Conservation (phyloP, 2,797 vertebrate genomes). For the Avahi laniger region DNA sequence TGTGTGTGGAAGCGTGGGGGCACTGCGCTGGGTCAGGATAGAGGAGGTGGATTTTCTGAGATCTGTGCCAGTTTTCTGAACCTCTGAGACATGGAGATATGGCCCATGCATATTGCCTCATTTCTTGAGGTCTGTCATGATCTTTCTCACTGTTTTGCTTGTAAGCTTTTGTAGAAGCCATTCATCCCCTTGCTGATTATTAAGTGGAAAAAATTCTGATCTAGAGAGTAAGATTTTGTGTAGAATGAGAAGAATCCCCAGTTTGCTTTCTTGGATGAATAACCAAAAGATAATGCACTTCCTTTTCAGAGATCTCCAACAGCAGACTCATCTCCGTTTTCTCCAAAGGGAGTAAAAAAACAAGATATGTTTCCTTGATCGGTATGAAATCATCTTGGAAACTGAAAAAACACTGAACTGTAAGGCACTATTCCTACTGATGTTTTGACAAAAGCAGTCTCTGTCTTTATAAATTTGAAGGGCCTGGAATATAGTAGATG, state of each 20-base stretch:
- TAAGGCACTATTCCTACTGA: neutral
- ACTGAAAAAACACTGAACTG: neutral
- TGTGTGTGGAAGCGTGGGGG: accelerated
- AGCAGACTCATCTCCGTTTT: neutral
- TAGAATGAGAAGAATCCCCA: neutral
- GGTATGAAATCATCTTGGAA: neutral
- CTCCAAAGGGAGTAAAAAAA: neutral
- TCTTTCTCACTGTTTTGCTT: neutral
- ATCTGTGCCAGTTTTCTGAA: neutral
- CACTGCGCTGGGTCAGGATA: neutral
- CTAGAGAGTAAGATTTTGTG: neutral
- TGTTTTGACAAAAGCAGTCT: neutral
- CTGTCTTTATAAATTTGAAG: neutral
- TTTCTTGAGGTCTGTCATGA: neutral
- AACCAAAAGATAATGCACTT: neutral
- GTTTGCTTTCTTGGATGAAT: neutral
- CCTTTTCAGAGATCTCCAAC: neutral
- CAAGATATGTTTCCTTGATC: neutral
- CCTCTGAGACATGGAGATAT: neutral
- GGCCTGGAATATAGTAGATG: neutral
- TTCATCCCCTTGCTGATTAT: neutral
- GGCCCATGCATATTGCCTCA: neutral
- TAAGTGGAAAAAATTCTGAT: neutral
- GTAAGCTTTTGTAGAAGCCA: neutral
- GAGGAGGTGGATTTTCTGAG: neutral